Conservation (phyloP, 2,797 vertebrate genomes). For the Eremophila alpestris region DNA sequence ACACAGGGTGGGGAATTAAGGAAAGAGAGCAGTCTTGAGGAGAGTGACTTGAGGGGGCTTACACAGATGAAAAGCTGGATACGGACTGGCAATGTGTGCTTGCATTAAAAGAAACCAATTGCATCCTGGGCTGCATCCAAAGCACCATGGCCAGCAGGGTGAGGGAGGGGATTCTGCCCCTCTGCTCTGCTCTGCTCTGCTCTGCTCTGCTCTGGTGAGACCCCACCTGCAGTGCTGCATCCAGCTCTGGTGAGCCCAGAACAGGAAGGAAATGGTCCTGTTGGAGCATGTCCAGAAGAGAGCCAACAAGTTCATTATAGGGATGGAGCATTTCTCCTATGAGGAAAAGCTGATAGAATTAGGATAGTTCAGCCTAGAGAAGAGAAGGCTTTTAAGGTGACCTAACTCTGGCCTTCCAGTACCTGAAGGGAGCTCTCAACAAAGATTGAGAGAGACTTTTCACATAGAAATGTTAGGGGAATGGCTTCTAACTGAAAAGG, state of each 20-base stretch:
- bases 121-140: background rate
- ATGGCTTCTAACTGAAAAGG: background rate
- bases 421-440: background rate
- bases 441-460: background rate
- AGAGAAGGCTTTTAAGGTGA: background rate
- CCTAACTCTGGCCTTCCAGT: background rate
- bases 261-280: background rate
- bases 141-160: accelerated
- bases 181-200: background rate
- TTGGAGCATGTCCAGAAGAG: background rate
- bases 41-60: background rate
- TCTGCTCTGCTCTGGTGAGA: background rate
- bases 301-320: background rate
- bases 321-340: background rate
- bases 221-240: background rate
- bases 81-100: background rate
- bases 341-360: background rate
- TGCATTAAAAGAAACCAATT: background rate
- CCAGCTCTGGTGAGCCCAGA: background rate
- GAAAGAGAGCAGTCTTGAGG: background rate
- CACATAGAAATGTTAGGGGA: background rate
- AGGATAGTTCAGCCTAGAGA: background rate
- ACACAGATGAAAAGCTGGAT: background rate
- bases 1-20: background rate
- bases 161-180: background rate